Evolutionary conservation across 2,888 invertebrate species (phyloP), one percentile per base, ranked within the genome.

Genomic region (Drosophila neonasuta): DNA sequence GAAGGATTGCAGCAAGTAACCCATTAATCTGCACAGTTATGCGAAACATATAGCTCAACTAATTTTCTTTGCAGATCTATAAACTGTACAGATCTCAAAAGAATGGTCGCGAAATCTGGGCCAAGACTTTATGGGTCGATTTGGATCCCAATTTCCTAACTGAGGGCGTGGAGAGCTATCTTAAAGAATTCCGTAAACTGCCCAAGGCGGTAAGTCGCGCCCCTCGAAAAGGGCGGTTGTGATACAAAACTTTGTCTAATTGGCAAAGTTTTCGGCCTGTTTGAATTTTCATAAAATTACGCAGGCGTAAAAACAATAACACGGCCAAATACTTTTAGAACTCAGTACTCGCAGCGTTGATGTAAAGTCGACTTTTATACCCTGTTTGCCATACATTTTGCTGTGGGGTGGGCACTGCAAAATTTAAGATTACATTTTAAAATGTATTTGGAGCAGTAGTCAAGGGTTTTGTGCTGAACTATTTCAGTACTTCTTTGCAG

Each of bases 91-190:
- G 94, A 75, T 93, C 94, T 1, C 96, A 97, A 89, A 95, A 94
- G 91, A 92, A 92, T 71, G 95, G 95, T 0, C 92, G 96, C 44
- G 96, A 96, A 73, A 84, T 92, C 5, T 97, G 97, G 97, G 94
- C 96, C 0, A 95, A 95, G 90, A 97, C 96, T 0, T 90, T 97
- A 10, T 98, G 98, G 98, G 94, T 92, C 7, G 95, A 98, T 90
- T 92, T 98, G 51, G 95, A 97, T 90, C 95, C 97, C 1, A 95
- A 96, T 84, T 94, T 95, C 0, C 91, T 98, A 91, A 93, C 96
- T 8, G 96, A 97, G 62, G 97, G 97, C 3, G 97, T 97, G 83
- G 97, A 98, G 75, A 93, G 93, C 72, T 97, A 95, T 91, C 92
- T 97, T 70, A 95, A 94, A 85, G 95, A 95, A 77, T 96, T 95